Evolutionary conservation across 1,140 invertebrate genomes (phyloP), one percentile per base, ranked within the genome.

Genomic region (Macrobrachium nipponense): DNA sequence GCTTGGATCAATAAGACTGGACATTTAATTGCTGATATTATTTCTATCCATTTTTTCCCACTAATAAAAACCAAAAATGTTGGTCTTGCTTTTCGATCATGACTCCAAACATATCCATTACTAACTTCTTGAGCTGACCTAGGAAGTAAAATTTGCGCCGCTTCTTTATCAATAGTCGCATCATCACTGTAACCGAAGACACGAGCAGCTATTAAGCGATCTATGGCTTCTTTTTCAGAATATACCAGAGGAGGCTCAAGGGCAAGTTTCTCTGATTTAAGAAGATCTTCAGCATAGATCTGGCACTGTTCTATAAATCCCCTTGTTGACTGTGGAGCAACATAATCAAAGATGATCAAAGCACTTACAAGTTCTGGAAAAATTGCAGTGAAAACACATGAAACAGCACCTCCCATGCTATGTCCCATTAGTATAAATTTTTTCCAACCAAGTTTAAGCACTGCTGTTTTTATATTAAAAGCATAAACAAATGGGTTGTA

Each of bases 361-460:
- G 17, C 18, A 23, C 36, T 43, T 43, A 70, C 68, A 43, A 70
- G 36, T 43, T 70, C 68, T 23, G 68, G 68, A n/a, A 70, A 70
- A 23, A 70, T 17, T 15, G 68, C 68, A 23, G 68, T 17, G 23
- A 70, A 70, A 43, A 27, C 23, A 43, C 36, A 27, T 14, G n/a
- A 17, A 12, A 70, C 68, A n/a, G 68, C 68, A 12, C 23, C 68
- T 23, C 68, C 68, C 68, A 70, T 70, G 68, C 68, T 70, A 12
- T 51, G 51, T 51, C 51, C 51, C 51, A 51, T 51, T 51, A 51
- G 51, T 51, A 51, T 7, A 12, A 51, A 51, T 51, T 51, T 51
- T 12, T 51, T 51, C 51, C 51, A 51, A 12, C 51, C 51, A 51
- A 51, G 51, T 51, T 51, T 51, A 51, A 51, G 51, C 5, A 10